These are phyloP conservation scores for Sorex araneus DNA, from an alignment of 2,113 vertebrate species.

Conservation along the genomic window DNA sequence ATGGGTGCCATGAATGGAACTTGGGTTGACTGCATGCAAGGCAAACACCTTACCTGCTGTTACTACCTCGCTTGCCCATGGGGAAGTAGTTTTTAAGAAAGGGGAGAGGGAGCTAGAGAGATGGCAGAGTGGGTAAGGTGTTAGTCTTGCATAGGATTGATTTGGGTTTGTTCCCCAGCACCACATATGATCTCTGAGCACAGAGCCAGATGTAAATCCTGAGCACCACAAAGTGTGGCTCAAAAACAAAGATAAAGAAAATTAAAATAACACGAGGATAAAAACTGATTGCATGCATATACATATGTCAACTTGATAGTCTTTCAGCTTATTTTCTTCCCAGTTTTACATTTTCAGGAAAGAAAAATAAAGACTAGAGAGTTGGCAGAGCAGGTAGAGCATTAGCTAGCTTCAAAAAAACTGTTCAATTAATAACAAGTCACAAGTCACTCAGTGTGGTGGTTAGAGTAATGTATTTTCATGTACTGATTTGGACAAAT, in stretches of 20 bases:
- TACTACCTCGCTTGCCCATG: no score
- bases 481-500: not conserved
- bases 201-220: no score
- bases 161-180: no score
- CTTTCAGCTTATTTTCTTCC: not conserved
- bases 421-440: not conserved
- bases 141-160: no score
- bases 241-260: not conserved
- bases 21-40: no score
- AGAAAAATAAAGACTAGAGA: not conserved
- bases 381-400: not conserved
- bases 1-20: no score
- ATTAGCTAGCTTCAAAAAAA: not conserved
- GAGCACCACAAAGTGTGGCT: no score
- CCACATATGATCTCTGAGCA: no score
- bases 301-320: not conserved
- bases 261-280: not conserved
- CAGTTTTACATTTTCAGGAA: slow-evolving; percentile 2
- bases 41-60: no score
- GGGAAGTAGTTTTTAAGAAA: no score
- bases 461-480: not conserved
- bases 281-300: not conserved
- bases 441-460: not conserved
- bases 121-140: no score
- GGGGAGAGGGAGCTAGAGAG: no score